Base-by-base conservation (phyloP, 2,797 vertebrate genomes). In the Phalloptychus januarius region DNA sequence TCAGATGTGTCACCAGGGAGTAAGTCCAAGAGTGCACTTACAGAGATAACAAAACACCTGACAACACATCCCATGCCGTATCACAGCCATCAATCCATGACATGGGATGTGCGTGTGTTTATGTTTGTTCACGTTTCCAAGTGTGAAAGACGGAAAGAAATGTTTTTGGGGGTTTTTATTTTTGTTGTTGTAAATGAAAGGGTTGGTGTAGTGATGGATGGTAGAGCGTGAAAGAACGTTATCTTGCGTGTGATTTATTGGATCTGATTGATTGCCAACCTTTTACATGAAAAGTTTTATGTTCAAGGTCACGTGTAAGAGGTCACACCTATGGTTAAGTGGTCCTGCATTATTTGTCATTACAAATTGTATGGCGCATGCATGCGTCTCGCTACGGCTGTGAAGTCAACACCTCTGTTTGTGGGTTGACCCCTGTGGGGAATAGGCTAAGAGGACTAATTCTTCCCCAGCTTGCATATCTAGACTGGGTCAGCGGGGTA, bases 361-460 rank as follows among this genome's bases (percentile, higher is more conserved):
- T 79, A 8, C 85, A 74, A 78, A 78, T 86, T 81, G 86, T 61
- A 2, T 6, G 75, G 71, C 40, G 72, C 25, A 13, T 45, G 52
- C 42, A 48, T 7, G 25, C 75, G 52, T 90, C 76, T 63, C 76
- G 79, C 74, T 80, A 85, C 75, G 80, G 74, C 79, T 44, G 81
- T 67, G 81, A 78, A 61, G 75, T 81, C 79, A 76, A 67, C 45
- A 31, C 81, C 77, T 84, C 74, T 82, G 84, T 69, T 89, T 85
- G 89, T 83, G 83, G 87, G 80, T 84, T 90, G 90, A 91, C 87
- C 92, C 83, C 86, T 88, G 82, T 77, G 87, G 90, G 87, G 79
- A 92, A 91, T 84, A 89, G 91, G 92, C 88, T 91, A 93, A 94
- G 88, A 91, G 91, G 93, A 89, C 84, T 93, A 92, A 95, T 93